Evolutionary conservation across 2,888 invertebrate genomes (phyloP).

Genomic region (Melinaea marsaeus): DNA sequence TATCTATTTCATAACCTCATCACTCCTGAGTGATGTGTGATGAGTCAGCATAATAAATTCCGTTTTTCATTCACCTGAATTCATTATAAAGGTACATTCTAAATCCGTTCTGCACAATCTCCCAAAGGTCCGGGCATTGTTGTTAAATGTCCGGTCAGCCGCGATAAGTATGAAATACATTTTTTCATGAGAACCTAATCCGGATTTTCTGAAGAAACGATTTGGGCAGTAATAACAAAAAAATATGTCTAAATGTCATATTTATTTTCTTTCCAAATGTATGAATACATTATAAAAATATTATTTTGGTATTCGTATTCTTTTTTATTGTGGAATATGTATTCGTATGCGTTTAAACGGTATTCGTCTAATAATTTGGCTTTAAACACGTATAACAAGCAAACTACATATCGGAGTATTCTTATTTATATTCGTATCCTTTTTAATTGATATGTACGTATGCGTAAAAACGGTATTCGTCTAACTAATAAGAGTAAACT

Average conservation of each 20-base stretch:
- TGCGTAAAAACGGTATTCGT: no score
- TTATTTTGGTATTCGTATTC: no score
- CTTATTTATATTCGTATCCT: no score
- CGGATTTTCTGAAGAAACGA: slow-evolving; percentile 44
- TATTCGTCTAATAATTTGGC: no score
- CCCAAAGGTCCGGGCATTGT: slow-evolving; percentile 59
- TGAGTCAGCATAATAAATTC: slow-evolving; percentile 43
- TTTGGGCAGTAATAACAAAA: slow-evolving; percentile 16
- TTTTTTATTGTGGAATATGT: no score
- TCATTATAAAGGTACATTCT: slow-evolving; percentile 46
- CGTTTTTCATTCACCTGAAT: slow-evolving; percentile 41
- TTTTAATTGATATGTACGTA: no score
- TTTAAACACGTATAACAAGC: no score
- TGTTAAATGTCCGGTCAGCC: slow-evolving; percentile 62
- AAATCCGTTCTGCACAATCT: slow-evolving; percentile 49
- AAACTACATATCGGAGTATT: no score
- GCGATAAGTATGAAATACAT: slow-evolving; percentile 68
- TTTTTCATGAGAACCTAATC: slow-evolving; percentile 63
- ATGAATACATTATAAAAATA: no score
- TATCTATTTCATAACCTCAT: neutral
- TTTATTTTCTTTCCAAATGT: neutral
- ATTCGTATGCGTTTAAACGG: no score
- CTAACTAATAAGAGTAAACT: no score
- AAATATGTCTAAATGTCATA: neutral
- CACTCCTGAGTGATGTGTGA: slow-evolving; percentile 7